Conservation (phyloP, 2,113 vertebrate genomes). For the Macquaria ambigua region DNA sequence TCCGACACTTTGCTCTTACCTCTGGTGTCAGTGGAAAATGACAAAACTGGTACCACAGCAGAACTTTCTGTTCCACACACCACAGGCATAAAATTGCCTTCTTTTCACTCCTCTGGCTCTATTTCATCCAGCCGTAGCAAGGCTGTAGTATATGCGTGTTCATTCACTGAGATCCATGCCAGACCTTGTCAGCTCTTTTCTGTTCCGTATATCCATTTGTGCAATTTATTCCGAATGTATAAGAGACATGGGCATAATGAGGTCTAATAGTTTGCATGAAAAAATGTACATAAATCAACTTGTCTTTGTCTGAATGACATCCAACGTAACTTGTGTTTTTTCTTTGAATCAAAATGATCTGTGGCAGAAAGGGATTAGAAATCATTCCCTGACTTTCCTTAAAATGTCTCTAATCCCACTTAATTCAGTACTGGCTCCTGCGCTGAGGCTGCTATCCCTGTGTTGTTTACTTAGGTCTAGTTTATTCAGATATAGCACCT, state of each 20-base stretch:
- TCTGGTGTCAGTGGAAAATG: constrained; percentile 72
- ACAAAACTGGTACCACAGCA: constrained; percentile 67
- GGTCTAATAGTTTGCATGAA: constrained; percentile 16
- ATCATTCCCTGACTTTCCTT: constrained; percentile 53
- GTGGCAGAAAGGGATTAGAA: constrained; percentile 49
- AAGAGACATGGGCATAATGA: constrained; percentile 10
- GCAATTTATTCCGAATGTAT: constrained; percentile 26
- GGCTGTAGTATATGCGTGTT: constrained; percentile 41
- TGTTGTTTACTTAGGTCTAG: constrained; percentile 62
- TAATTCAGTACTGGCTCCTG: constrained; percentile 55
- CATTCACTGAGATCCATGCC: constrained; percentile 48
- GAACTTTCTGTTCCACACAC: constrained; percentile 72
- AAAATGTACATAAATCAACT: constrained; percentile 10
- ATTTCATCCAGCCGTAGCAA: constrained; percentile 49
- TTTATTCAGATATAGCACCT: constrained; percentile 65
- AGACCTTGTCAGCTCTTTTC: constrained; percentile 48
- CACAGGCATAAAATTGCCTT: constrained; percentile 65
- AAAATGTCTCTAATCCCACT: constrained; percentile 69
- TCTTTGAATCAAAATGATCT: constrained; percentile 46
- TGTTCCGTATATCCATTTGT: neutral
- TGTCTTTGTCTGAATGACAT: constrained; percentile 34
- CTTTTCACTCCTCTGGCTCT: constrained; percentile 61
- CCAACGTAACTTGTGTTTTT: constrained; percentile 28
- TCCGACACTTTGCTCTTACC: constrained; percentile 65
- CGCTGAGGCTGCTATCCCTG: constrained; percentile 34